Base-by-base conservation (phyloP, 2,113 vertebrate genomes). In the Canis aureus region DNA sequence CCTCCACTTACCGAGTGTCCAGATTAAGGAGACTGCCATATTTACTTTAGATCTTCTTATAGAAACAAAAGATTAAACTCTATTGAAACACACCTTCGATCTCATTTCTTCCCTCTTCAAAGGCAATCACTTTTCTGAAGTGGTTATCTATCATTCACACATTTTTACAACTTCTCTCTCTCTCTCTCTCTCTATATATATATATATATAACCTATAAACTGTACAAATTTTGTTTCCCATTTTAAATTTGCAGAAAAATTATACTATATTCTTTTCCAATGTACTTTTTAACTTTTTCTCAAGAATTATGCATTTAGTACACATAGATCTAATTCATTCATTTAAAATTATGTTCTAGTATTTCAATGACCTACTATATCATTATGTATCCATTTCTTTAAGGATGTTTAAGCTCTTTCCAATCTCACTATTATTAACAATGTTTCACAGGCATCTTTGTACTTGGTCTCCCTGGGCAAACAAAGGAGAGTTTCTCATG, bases 241-340 rank as follows among this genome's bases (percentile, higher is more conserved):
- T 60, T 84, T 92, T 94, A 64, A 94, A 69, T 49, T 89, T 94
- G 95, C 19, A 88, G 23, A 90, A 93, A 88, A 88, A 85, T 73
- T 13, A 79, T 43, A 83, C 10, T n/a, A 3, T 73, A 76, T 38
- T 94, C 49, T 94, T 97, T 80, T 66, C 22, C 71, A 74, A 80
- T 74, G 15, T 38, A 23, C 27, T 81, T 96, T 91, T 81, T 57
- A 92, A 84, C 9, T 66, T 93, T 92, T 64, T 15, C 22, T 62
- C n/a, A 96, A 96, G 62, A 91, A 92, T 91, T 83, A 79, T 53
- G 38, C 29, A 86, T 10, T 83, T 97, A 87, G 22, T 53, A 12
- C 9, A 92, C 19, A 5, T 49, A 94, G 10, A 94, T 49, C 57
- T 74, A 81, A 20, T 67, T 92, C 80, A 89, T 51, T 85, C 80